Base-by-base conservation (phyloP, 2,888 invertebrate genomes). In the Leptopilina drosophilae region DNA sequence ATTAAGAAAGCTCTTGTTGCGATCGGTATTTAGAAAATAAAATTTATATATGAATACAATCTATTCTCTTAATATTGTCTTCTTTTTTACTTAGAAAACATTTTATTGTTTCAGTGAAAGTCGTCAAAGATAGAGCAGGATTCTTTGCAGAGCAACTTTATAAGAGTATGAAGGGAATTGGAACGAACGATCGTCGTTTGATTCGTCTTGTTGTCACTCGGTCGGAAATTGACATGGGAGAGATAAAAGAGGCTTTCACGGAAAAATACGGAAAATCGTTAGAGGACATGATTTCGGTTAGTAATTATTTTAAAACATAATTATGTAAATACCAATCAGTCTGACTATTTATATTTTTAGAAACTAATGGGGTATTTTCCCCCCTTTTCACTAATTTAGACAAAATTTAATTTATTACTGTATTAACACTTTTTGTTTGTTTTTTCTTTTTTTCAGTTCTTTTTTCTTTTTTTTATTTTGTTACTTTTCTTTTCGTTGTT, bases 61-160 rank as follows among this genome's bases (percentile, higher is more conserved):
- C 11, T 46, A 9, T 11, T 49, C 49, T 33, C 33, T 33, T 33
- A 33, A 33, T 33, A 11, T 49, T 49, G 9, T 12, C 11, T 11
- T 11, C 49, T 49, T 49, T 49, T 49, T 49, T 12, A 12, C 49
- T 12, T 49, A 11, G 4, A 9, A 0, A 49, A 49, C 12, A 11
- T 49, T 49, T 49, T 56, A 14, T 56, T 14, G n/a, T 73, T 73
- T 6, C 90, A 95, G 96, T 96, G 79, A 95, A 95, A 91, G 95
- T 96, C 83, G 96, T 96, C 0, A 95, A 95, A 88, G 96, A 97
- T 91, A 95, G 96, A 91, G 94, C 96, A 0, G 94, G 94, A 56
- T 98, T 96, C 93, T 98, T 97, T 92, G 98, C 98, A 0, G 96
- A 96, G 89, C 95, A 96, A 65, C 93, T 98, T 77, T 95, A 97